These are phyloP conservation scores for Ploceus nigricollis DNA, from an alignment of 2,113 vertebrate genomes.

Conservation along the genomic window DNA sequence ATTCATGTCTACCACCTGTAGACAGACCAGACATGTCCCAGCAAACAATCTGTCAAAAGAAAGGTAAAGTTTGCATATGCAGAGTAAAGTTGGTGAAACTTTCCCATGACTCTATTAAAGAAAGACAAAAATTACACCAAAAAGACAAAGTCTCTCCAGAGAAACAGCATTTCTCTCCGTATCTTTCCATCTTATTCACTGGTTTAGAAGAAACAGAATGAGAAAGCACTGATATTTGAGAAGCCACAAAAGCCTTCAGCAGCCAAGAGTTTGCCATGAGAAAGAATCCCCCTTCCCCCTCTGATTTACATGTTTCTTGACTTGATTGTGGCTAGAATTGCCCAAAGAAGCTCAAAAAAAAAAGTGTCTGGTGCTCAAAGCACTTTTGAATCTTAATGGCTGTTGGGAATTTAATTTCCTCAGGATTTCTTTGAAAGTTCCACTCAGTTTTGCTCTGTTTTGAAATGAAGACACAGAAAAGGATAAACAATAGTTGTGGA, in stretches of 20 bases:
- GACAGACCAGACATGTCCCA: conserved; percentile 59
- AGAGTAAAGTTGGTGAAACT: conserved; percentile 24
- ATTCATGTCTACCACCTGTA: conserved; percentile 47
- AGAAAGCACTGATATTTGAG: neutral
- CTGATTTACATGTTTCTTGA: neutral
- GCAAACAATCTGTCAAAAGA: conserved; percentile 53
- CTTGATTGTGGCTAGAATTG: neutral
- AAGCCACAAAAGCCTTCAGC: neutral
- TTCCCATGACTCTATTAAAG: conserved; percentile 47
- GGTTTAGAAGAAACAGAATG: neutral
- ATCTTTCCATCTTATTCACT: neutral
- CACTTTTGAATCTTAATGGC: neutral
- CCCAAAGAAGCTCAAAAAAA: neutral
- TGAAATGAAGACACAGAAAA: neutral
- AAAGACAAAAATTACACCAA: neutral
- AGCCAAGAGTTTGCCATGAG: neutral
- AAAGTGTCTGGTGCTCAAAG: neutral
- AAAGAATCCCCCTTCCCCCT: neutral
- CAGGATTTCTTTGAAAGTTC: neutral
- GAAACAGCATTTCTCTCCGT: neutral
- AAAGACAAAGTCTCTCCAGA: neutral
- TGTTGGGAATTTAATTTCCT: neutral
- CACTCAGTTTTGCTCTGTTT: neutral
- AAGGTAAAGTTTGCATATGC: conserved; percentile 44
- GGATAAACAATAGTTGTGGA: neutral